Base-by-base conservation (phyloP, 2,113 vertebrate genomes). In the Pelobates fuscus region DNA sequence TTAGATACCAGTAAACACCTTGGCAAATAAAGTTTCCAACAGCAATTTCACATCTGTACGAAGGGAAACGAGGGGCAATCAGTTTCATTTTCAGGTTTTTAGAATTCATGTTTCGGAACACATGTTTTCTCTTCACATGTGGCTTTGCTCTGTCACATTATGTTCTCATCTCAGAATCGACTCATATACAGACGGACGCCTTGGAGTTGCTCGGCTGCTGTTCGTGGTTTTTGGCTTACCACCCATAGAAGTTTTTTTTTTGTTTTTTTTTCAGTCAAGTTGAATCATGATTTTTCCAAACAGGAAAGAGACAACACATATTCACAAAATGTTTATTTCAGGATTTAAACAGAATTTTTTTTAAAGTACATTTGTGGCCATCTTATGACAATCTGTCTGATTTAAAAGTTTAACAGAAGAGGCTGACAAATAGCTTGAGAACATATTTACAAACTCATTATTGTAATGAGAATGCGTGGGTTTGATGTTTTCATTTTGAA, bases 151-250 rank as follows among this genome's bases (percentile, higher is more conserved):
- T 32, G 29, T 63, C 54, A 70, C 67, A 70, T 59, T 41, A 59
- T 70, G 67, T 70, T 70, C 67, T 58, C 49, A 8, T 3, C 32
- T 69, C 14, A 12, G 14, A 24, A 14, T 57, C 58, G 67, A 70
- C 52, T 70, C 54, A 58, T 26, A 17, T 14, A 43, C 67, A 70
- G 67, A 58, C 67, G 25, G 67, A 29, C 67, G 6, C 15, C 30
- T 32, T 70, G 67, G 67, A 52, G 21, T 41, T 41, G 49, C 20
- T 23, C 8, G 54, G 21, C 30, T 43, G 52, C 54, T 10, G 54
- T 41, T 29, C 20, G 55, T 17, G 23, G 14, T 41, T 37, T 37
- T 2, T 43, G 52, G 23, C 54, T 70, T 18, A 57, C 67, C 52
- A 70, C 52, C 20, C 67, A 41, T 41, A 6, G 8, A 6, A 43